A percentile compares a stretch with the other conserved stretches of the same genome.
Evolutionary conservation across 2,113 vertebrate species (phyloP).

Genomic region (Hypanus sabinus): DNA sequence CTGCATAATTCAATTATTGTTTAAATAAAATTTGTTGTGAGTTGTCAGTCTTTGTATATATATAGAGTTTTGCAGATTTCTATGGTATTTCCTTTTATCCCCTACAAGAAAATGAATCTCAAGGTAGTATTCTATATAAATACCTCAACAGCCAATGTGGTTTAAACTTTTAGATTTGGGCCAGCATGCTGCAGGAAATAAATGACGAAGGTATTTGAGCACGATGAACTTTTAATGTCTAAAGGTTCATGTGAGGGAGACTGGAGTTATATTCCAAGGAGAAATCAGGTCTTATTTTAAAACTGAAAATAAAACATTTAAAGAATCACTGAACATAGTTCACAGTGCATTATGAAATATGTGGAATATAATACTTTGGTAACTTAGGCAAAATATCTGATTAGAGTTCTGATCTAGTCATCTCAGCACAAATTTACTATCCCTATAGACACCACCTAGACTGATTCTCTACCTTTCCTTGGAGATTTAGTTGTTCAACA

Average conservation of each 20-base stretch:
- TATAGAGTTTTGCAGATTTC: no score
- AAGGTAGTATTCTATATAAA: no score
- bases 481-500: background rate
- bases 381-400: no score
- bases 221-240: background rate
- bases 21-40: background rate
- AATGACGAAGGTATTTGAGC: background rate
- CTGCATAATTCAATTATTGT: background rate
- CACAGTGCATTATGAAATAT: background rate
- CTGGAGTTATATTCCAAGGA: background rate
- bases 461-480: background rate
- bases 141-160: no score
- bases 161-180: background rate
- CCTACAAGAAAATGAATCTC: no score
- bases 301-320: background rate
- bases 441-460: background rate
- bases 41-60: no score
- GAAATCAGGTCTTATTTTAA: background rate
- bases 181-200: background rate
- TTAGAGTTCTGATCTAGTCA: background rate
- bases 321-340: background rate
- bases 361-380: no score
- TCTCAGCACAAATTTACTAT: background rate
- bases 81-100: no score
- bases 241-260: background rate